These are phyloP conservation scores for Avahi laniger DNA, from an alignment of 2,797 vertebrate species.

Conservation along the genomic window DNA sequence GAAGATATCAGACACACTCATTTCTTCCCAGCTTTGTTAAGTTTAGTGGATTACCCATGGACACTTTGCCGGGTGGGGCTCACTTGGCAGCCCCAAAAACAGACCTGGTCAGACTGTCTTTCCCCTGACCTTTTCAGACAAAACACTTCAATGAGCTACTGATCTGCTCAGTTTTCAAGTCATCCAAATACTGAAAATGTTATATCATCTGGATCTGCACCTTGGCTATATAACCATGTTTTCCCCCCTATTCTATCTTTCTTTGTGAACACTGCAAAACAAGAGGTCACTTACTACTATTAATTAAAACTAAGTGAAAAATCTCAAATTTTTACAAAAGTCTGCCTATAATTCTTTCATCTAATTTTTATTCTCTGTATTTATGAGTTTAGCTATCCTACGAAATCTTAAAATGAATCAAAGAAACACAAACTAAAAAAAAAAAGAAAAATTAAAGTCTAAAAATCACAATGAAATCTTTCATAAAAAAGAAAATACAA, in stretches of 20 bases:
- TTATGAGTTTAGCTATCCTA: constrained; percentile 24
- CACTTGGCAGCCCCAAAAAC: background rate
- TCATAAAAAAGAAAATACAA: constrained; percentile 40
- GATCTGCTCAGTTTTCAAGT: constrained; percentile 11
- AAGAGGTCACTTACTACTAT: constrained; percentile 7
- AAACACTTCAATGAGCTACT: background rate
- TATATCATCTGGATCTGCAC: background rate
- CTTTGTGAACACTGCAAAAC: background rate
- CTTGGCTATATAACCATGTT: background rate
- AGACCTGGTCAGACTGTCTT: background rate
- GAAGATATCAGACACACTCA: background rate
- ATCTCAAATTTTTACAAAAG: background rate
- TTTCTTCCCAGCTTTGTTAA: background rate
- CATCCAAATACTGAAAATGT: constrained; percentile 13
- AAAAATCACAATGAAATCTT: constrained; percentile 54
- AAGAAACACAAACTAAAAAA: constrained; percentile 52
- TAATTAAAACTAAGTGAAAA: constrained; percentile 51
- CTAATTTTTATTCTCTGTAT: constrained; percentile 30
- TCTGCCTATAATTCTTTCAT: background rate
- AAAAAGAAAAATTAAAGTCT: background rate
- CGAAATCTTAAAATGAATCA: constrained; percentile 42
- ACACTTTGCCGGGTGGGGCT: background rate
- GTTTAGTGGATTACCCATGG: background rate
- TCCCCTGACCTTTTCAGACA: background rate
- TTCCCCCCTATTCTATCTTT: background rate